Base-by-base conservation (phyloP, 2,888 invertebrate genomes). In the Pollenia griseotomentosa region DNA sequence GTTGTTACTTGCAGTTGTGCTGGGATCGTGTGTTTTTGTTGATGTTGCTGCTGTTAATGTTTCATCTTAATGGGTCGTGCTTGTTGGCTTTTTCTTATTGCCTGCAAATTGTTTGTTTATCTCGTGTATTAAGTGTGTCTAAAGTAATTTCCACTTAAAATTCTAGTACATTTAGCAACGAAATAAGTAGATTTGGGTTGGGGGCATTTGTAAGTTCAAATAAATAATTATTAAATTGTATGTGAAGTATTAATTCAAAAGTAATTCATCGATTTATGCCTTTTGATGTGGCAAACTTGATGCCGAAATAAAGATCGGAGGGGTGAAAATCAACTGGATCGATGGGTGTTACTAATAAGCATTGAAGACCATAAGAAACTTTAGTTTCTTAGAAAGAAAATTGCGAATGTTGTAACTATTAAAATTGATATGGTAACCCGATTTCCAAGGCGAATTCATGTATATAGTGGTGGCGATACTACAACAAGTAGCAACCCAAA, bases 81-180 rank as follows among this genome's bases (percentile, higher is more conserved):
- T 85, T 79, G 80, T 73, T 82, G 82, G 55, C 44, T 74, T 33
- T 33, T 33, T 68, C 68, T 84, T 81, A 74, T 75, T 88, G 83
- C 82, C 85, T 83, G 85, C 51, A 88, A 83, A 83, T 85, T 85
- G 81, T 63, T 61, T 74, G 68, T 73, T 83, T 82, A 80, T 88
- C 83, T 84, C 82, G 85, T 88, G 85, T 85, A 53, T 80, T 88
- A 83, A 88, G 85, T 85, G 85, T 88, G 88, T 85, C 85, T 85
- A 53, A 77, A 88, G 77, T 83, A 80, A 71, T 80, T 84, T 81
- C 19, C 53, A 83, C 70, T 63, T 75, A 61, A 61, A 71, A 61
- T 83, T 78, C 61, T 68, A 65, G 19, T 66, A 73, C 40, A 66
- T 70, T 79, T 66, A 59, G 53, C 16, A 66, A 46, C 48, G 10